phyloP scores from a whole-genome alignment of 2,888 invertebrate species.

The Myopa testacea region DNA sequence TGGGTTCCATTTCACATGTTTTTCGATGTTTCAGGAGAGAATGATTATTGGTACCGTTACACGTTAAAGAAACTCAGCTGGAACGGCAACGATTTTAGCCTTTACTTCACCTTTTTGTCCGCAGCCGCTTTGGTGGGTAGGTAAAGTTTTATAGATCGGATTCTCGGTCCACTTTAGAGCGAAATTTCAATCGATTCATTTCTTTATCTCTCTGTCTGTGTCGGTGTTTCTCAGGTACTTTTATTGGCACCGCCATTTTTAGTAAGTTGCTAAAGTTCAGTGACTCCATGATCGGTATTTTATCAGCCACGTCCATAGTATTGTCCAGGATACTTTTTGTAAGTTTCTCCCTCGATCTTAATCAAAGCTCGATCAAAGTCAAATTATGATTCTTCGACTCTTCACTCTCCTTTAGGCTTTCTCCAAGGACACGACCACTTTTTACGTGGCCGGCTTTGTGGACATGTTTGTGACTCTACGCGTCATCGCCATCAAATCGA shows the following conservation, averaged over 20 bases:
- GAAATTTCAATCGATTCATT: not conserved
- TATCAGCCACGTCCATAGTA: slow-evolving; percentile 62
- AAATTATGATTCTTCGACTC: too few species aligned
- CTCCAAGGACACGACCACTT: slow-evolving; percentile 57
- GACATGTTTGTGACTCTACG: slow-evolving; percentile 66
- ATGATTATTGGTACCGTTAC: slow-evolving; percentile 65
- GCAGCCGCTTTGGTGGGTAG: slow-evolving; percentile 59
- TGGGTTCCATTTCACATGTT: not conserved
- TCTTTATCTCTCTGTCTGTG: too few species aligned
- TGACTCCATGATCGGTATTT: slow-evolving; percentile 64
- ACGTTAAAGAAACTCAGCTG: slow-evolving; percentile 63
- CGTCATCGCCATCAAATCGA: slow-evolving; percentile 65
- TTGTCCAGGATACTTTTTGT: slow-evolving; percentile 64
- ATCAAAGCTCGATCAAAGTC: not conserved
- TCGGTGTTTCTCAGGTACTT: slow-evolving; percentile 56
- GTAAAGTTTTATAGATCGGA: not conserved
- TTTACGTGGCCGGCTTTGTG: slow-evolving; percentile 61
- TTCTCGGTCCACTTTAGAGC: not conserved
- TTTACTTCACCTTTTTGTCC: slow-evolving; percentile 62
- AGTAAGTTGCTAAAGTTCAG: slow-evolving; percentile 64
- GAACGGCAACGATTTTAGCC: slow-evolving; percentile 65
- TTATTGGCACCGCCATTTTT: slow-evolving; percentile 65
- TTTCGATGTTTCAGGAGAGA: slow-evolving; percentile 55
- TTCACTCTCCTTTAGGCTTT: slow-evolving; percentile 56
- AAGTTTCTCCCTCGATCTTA: slow-evolving; percentile 46